Conservation (phyloP, 2,888 invertebrate species). For the Eupithecia pulchellata region DNA sequence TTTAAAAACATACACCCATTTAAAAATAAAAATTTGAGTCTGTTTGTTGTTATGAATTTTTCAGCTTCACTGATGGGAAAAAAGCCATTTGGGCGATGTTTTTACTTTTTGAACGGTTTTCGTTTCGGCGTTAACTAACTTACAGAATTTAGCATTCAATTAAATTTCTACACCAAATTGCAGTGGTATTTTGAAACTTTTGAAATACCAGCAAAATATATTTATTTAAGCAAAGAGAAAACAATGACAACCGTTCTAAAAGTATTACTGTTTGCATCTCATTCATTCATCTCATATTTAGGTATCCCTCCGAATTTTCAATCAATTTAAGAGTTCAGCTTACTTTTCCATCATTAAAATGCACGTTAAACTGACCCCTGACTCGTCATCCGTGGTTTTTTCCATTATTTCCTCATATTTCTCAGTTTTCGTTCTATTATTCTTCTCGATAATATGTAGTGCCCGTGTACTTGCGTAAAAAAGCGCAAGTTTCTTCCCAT, state of each 20-base stretch:
- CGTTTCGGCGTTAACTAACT: not conserved
- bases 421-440: not conserved
- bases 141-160: not conserved
- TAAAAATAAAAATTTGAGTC: slow-evolving; percentile 32
- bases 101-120: slow-evolving; percentile 3
- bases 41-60: slow-evolving; percentile 18
- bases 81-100: not conserved
- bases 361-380: not conserved
- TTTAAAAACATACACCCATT: slow-evolving; percentile 39
- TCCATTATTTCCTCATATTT: too few relatives aligned
- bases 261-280: slow-evolving; percentile 44
- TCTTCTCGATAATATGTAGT: not conserved
- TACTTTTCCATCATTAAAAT: not conserved
- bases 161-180: not conserved
- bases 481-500: slow-evolving; percentile 20
- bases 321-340: not conserved
- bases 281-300: too few relatives aligned
- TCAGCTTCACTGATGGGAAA: slow-evolving; percentile 15
- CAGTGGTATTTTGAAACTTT: not conserved
- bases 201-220: not conserved
- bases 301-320: too few relatives aligned
- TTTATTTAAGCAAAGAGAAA: not conserved
- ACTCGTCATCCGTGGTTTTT: not conserved
- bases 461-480: not conserved
- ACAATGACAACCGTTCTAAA: slow-evolving; percentile 49